Conservation (phyloP, 92 coral and sea anemone species). For the Epizoanthus rinbou region DNA sequence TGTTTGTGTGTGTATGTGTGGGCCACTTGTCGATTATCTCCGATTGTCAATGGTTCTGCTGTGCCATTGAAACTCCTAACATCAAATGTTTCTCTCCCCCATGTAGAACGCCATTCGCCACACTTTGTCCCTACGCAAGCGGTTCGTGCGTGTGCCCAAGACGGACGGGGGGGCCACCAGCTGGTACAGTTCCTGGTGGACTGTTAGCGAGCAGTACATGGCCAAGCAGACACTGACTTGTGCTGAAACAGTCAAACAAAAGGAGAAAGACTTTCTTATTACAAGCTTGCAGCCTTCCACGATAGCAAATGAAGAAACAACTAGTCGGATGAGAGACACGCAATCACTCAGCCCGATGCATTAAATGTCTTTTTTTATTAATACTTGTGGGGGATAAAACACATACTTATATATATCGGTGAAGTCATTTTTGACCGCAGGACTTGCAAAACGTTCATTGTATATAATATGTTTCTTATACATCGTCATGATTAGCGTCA, state of each 20-base stretch:
- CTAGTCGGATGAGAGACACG: too few relatives aligned
- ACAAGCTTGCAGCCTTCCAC: conserved; percentile 5
- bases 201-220: conserved; percentile 28
- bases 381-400: too few relatives aligned
- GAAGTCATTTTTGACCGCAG: too few relatives aligned
- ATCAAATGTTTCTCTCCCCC: background rate
- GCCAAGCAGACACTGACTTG: conserved; percentile 1
- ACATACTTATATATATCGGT: too few relatives aligned
- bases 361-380: too few relatives aligned
- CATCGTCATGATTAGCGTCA: too few relatives aligned
- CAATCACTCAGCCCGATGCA: too few relatives aligned
- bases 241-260: background rate
- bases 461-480: too few relatives aligned
- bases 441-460: too few relatives aligned
- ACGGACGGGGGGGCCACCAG: conserved; percentile 29
- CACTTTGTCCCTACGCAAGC: conserved; percentile 42
- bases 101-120: conserved; percentile 32
- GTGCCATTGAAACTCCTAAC: background rate
- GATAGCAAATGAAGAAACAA: background rate
- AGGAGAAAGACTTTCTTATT: background rate
- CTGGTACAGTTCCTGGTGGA: conserved; percentile 43
- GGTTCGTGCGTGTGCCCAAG: conserved; percentile 39
- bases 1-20: too few relatives aligned
- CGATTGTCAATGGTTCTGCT: too few relatives aligned
- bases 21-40: too few relatives aligned